phyloP scores from a whole-genome alignment of 2,797 vertebrate genomes.

The Arctocebus calabarensis region DNA sequence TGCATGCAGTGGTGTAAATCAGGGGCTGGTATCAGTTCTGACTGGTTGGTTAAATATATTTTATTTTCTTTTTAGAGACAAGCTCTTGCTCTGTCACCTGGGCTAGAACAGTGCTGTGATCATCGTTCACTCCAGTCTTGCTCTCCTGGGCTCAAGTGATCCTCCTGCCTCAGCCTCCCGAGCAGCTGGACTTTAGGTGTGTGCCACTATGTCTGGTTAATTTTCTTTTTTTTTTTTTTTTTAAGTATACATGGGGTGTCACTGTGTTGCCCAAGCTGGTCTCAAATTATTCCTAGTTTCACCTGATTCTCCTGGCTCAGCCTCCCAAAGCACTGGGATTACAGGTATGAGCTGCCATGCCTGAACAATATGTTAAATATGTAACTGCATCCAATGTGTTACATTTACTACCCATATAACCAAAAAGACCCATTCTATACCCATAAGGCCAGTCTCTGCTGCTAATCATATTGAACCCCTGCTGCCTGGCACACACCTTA shows the following conservation, averaged over 20 bases:
- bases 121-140: background rate
- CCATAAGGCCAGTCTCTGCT: background rate
- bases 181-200: background rate
- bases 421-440: too few relatives aligned
- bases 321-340: background rate
- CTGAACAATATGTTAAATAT: background rate
- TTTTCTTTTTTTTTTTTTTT: background rate
- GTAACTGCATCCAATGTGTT: background rate
- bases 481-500: fast-evolving
- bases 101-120: background rate
- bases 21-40: background rate
- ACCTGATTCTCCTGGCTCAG: background rate
- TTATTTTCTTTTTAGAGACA: background rate
- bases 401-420: background rate
- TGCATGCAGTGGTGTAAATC: fast-evolving
- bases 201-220: fast-evolving
- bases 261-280: background rate
- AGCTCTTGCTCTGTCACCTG: background rate
- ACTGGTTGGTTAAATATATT: background rate
- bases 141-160: background rate
- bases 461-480: background rate
- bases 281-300: background rate
- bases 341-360: background rate
- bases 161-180: background rate
- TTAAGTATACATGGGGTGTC: background rate